These are phyloP conservation scores for Drosophila arizonae DNA, from an alignment of 1,140 invertebrate genomes.

Conservation along the genomic window DNA sequence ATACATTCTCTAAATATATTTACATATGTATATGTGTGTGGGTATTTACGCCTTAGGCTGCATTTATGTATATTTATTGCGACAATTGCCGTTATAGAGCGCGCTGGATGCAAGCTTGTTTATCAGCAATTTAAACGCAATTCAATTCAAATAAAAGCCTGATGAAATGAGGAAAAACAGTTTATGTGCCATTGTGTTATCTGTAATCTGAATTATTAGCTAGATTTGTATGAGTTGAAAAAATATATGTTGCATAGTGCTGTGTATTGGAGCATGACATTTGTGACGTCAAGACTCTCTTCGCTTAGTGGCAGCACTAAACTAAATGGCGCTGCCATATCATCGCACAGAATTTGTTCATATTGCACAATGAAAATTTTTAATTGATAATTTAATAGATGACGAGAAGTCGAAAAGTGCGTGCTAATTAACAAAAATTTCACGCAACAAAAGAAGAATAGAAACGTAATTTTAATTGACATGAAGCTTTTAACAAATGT, in stretches of 20 bases:
- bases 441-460: constrained; percentile 12
- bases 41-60: background rate
- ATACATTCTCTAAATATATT: background rate
- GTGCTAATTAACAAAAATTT: constrained; percentile 39
- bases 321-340: constrained; percentile 19
- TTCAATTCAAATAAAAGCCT: constrained; percentile 31
- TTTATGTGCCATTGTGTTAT: constrained; percentile 13
- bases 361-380: constrained; percentile 43
- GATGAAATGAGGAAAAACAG: constrained; percentile 5
- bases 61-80: background rate
- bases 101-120: constrained; percentile 1
- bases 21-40: background rate
- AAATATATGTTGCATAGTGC: background rate
- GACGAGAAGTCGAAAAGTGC: constrained; percentile 26
- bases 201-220: background rate
- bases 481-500: constrained; percentile 64
- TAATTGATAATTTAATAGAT: constrained; percentile 31
- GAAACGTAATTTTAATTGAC: constrained; percentile 51
- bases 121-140: constrained; percentile 5
- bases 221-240: constrained; percentile 16
- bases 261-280: background rate
- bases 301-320: constrained; percentile 19
- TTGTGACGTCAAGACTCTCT: constrained; percentile 20
- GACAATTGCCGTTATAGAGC: constrained; percentile 21
- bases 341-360: background rate